Percentiles rank a stretch among this genome's conserved stretches.
These are phyloP conservation scores for Agriopis leucophaearia DNA, from an alignment of 2,888 invertebrate species.

Conservation along the genomic window DNA sequence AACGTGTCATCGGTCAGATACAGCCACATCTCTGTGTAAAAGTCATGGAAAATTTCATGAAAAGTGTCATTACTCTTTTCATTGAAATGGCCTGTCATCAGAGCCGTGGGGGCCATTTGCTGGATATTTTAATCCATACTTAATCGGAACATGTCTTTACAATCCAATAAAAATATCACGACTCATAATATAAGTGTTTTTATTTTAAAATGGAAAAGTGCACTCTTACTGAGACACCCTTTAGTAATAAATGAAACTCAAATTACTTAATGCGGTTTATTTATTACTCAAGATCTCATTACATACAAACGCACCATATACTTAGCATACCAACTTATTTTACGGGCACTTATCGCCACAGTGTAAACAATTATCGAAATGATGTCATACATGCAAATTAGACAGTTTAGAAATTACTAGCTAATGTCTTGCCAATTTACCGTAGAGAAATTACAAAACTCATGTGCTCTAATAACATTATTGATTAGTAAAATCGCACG, in stretches of 20 bases:
- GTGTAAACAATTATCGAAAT: slow-evolving; percentile 52
- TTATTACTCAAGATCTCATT: slow-evolving; percentile 78
- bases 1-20: too few species aligned
- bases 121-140: too few species aligned
- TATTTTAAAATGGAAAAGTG: too few species aligned
- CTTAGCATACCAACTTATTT: slow-evolving; percentile 78
- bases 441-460: neutral
- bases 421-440: neutral
- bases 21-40: too few species aligned
- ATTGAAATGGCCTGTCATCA: too few species aligned
- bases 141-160: too few species aligned
- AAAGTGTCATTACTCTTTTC: too few species aligned
- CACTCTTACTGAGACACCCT: too few species aligned
- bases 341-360: slow-evolving; percentile 53
- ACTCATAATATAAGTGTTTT: too few species aligned
- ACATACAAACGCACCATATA: slow-evolving; percentile 85
- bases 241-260: slow-evolving; percentile 13
- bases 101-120: too few species aligned
- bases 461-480: neutral
- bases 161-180: too few species aligned
- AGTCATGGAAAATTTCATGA: too few species aligned
- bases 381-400: slow-evolving; percentile 45
- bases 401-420: slow-evolving; percentile 35
- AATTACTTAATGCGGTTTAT: slow-evolving; percentile 71
- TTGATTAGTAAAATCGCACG: neutral